Evolutionary conservation across 2,113 vertebrate species (phyloP), one percentile per base, ranked within the genome.

Genomic region (Jacana jacana): DNA sequence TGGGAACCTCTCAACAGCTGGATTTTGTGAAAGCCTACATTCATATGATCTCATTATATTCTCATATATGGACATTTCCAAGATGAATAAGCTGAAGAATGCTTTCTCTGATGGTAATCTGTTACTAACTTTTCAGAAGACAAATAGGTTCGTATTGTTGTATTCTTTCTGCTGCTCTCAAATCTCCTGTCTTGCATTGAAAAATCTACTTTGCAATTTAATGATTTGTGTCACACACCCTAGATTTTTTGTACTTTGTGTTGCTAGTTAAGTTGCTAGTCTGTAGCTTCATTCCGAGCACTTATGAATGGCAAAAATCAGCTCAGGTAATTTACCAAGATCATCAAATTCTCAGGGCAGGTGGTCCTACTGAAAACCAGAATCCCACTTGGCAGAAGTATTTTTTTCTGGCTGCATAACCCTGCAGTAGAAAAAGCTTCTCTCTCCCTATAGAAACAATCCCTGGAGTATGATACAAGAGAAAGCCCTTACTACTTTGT

Each of bases 1-100:
- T 93, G 95, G 79, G 95, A 97, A 96, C 64, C 86, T 95, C 84
- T 92, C 78, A 85, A 86, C 88, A 91, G 85, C 93, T 96, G 96
- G 95, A 92, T 94, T 95, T 64, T 46, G 54, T 91, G 88, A 77
- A 96, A 89, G 88, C 17, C 83, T 95, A 80, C 57, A 54, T 88
- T 94, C 42, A 69, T 71, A 92, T 81, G 83, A 96, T 93, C 91
- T 95, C 95, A 93, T 78, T 68, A 75, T 81, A 85, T 86, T 92
- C 83, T 96, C 93, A 91, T 94, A 94, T 86, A 94, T 78, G 57
- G 82, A 66, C 78, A 92, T 88, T 93, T 92, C 49, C 49, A 88
- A 75, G 48, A 94, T 84, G 68, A 90, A 92, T 30, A 17, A 52
- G 40, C 51, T 79, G 68, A 82, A 89, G 85, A 96, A 92, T 86